A percentile compares a stretch with the other conserved stretches of the same genome.
These are phyloP conservation scores for Caenorhabditis panamensis DNA, from an alignment of 2,888 invertebrate genomes.

Conservation along the genomic window DNA sequence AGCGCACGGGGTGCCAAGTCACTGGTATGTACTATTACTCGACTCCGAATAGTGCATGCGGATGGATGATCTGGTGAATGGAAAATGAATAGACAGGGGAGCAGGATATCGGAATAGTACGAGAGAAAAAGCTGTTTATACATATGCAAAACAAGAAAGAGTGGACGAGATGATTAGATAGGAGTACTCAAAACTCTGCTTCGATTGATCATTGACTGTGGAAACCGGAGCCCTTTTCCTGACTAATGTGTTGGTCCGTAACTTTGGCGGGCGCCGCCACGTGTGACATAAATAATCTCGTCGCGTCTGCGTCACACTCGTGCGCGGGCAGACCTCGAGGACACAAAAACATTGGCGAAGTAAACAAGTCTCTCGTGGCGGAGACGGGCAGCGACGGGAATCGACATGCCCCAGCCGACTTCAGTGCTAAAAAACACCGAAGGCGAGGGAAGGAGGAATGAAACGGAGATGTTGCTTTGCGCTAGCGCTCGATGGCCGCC, in stretches of 20 bases:
- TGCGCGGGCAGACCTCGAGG: constrained; percentile 43
- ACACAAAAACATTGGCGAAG: constrained; percentile 55
- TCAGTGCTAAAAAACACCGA: constrained; percentile 22
- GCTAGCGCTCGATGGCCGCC: not conserved
- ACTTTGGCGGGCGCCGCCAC: constrained; percentile 13
- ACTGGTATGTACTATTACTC: constrained; percentile 18
- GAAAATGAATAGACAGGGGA: constrained; percentile 4
- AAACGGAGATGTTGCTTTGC: constrained; percentile 7
- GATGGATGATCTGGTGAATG: constrained; percentile 43
- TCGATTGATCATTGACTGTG: not conserved
- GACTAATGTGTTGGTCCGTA: constrained; percentile 7
- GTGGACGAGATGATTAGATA: too few relatives aligned
- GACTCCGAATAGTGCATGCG: constrained; percentile 40
- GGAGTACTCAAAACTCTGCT: too few relatives aligned
- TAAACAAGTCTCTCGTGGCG: constrained; percentile 48
- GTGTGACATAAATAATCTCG: constrained; percentile 53
- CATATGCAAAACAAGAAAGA: too few relatives aligned
- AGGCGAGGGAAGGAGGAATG: not conserved
- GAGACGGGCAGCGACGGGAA: constrained; percentile 26
- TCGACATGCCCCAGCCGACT: constrained; percentile 20
- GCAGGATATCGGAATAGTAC: constrained; percentile 52
- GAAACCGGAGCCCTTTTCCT: constrained; percentile 4
- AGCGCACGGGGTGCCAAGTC: not conserved
- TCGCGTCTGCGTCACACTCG: constrained; percentile 46
- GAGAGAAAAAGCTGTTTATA: too few relatives aligned